These are phyloP conservation scores for Fistularia commersonii DNA, from an alignment of 2,797 vertebrate species.

Conservation along the genomic window DNA sequence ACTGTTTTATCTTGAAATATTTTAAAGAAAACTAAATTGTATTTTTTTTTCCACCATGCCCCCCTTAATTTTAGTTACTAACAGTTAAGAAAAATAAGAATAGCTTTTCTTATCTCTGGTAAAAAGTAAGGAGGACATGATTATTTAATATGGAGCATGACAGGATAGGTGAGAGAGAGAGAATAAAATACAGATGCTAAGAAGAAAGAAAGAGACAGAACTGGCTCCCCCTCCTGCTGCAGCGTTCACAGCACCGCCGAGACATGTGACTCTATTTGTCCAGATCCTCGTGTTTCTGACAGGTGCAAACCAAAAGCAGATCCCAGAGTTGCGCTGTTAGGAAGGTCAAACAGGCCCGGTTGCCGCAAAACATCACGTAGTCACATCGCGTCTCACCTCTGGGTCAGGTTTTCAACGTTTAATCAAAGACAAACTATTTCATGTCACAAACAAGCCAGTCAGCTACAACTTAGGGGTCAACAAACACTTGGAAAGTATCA, in stretches of 20 bases:
- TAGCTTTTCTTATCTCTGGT: not conserved
- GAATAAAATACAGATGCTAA: not conserved
- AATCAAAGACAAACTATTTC: no score
- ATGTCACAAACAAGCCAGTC: no score
- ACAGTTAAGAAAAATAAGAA: not conserved
- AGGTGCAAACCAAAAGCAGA: slow-evolving; percentile 32
- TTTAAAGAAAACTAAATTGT: not conserved
- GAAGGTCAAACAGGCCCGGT: not conserved
- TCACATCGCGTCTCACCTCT: not conserved
- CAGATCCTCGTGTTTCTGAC: slow-evolving; percentile 9
- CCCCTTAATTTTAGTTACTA: not conserved
- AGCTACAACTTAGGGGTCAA: no score
- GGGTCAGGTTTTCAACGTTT: no score
- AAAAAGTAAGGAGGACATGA: not conserved
- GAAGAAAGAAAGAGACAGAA: slow-evolving; percentile 1
- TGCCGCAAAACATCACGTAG: slow-evolving; percentile 3
- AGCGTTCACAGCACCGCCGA: not conserved
- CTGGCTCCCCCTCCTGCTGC: not conserved
- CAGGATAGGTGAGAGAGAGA: not conserved
- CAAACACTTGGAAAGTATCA: no score
- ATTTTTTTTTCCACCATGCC: not conserved
- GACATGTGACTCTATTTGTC: slow-evolving; percentile 13
- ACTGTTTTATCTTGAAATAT: not conserved
- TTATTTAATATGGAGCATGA: not conserved
- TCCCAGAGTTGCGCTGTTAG: slow-evolving; percentile 4